Base-by-base conservation (phyloP, 1,140 invertebrate genomes). In the Drosophila prosaltans region DNA sequence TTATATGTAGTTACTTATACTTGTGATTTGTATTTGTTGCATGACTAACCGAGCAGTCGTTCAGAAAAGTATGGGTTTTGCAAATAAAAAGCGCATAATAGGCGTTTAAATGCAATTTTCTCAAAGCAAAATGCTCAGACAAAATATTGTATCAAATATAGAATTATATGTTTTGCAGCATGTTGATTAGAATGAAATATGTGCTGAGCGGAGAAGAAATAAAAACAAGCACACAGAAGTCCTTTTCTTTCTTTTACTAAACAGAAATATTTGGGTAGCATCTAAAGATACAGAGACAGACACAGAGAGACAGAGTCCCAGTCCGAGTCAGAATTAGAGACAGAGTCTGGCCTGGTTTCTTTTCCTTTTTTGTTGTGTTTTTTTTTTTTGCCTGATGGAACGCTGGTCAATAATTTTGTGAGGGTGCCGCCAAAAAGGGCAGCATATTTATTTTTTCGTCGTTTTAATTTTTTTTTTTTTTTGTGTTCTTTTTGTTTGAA, bases 101-200 rank as follows among this genome's bases (percentile, higher is more conserved):
- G 84, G 90, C 89, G 85, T 91, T 91, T 91, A 91, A 91, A 91
- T 91, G 90, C 90, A 91, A 91, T 91, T 91, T 91, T 90, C 82
- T 78, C 6, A 48, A 72, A 11, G 74, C 90, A 85, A 91, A 91
- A 76, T 74, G 80, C 69, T 74, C 81, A 65, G 75, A 64, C 73
- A 78, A 81, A 91, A 91, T 83, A 51, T 51, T 51, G 45, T 51
- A 81, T 85, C 75, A 76, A 89, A 86, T 77, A 77, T 77, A 69
- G 80, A 90, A 90, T 86, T 90, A 86, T 91, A 91, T 89, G 89
- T 85, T 88, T 88, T 81, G 81, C 72, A 66, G 72, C 76, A 85
- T 81, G 69, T 81, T 89, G 83, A 83, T 89, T 89, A 89, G 81
- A 90, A 90, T 80, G 84, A 89, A 84, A 88, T 84, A 80, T 83